Evolutionary conservation across 2,113 vertebrate species (phyloP), one percentile per base, ranked within the genome.

Genomic region (Pelecanus crispus): DNA sequence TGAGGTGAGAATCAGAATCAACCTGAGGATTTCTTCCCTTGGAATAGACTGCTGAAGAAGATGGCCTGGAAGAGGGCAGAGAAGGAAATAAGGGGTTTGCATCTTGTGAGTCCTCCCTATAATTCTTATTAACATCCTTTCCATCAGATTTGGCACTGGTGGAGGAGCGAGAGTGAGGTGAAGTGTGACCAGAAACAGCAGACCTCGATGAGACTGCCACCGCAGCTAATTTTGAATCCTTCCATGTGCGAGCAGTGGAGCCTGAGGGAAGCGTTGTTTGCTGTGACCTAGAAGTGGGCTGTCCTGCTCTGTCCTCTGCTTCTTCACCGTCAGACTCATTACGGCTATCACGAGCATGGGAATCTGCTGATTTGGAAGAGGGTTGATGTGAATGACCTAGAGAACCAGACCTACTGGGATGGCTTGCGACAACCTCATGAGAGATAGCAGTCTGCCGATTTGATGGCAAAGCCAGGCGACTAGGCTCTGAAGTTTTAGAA

Each of bases 11-110:
- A 82, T 93, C 90, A 70, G 84, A 11, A 59, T 94, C 85, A 1
- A 96, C 65, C 66, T 95, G 97, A 92, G 96, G 38, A 68, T 87
- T 95, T 80, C 94, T 97, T 59, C 97, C 97, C 21, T 92, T 96
- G 22, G 91, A 92, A 68, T 97, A 95, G 36, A 68, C 11, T 47
- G 86, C 53, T 93, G 96, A 92, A 90, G 93, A 93, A 19, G 95
- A 95, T 78, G 97, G 95, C 78, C 95, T 96, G 79, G 98, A 93
- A 86, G 90, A 95, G 4, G 97, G 90, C 26, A 95, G 34, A 77
- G 75, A 44, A n/a, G 80, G 81, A 25, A 92, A 62, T 42, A 98
- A 94, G 2, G 97, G 97, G 28, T 38, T 94, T 93, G 94, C 92
- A 3, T 95, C 90, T 84, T 81, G 55, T 36, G 78, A 67, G 36